These are phyloP conservation scores for Myopa testacea DNA, from an alignment of 2,888 invertebrate species.

Conservation along the genomic window DNA sequence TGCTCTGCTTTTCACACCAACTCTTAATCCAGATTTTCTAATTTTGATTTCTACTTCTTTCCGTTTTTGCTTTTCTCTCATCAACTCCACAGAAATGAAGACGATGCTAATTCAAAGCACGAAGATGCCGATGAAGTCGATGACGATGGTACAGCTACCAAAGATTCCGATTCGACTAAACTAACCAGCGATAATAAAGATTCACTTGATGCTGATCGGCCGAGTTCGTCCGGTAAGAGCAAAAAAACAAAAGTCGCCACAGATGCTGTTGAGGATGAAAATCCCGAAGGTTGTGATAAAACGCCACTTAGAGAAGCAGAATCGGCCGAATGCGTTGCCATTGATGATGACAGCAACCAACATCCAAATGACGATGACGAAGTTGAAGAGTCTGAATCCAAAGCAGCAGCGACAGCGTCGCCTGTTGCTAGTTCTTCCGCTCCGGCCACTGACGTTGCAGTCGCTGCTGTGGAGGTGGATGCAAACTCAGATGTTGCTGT, in stretches of 20 bases:
- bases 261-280: constrained; percentile 48
- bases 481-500: constrained; percentile 33
- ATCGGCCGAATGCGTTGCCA: constrained; percentile 27
- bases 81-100: constrained; percentile 62
- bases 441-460: constrained; percentile 42
- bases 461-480: constrained; percentile 47
- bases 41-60: neutral
- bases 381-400: constrained; percentile 36
- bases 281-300: constrained; percentile 43
- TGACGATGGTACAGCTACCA: constrained; percentile 68
- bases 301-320: constrained; percentile 21
- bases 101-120: constrained; percentile 68
- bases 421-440: constrained; percentile 49
- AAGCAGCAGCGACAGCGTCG: constrained; percentile 32
- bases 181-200: constrained; percentile 65
- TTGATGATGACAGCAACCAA: constrained; percentile 27
- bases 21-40: neutral
- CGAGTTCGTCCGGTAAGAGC: constrained; percentile 69
- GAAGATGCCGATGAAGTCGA: constrained; percentile 68
- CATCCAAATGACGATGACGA: constrained; percentile 28
- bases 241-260: constrained; percentile 47
- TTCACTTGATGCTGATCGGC: constrained; percentile 67
- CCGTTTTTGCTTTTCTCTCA: neutral
- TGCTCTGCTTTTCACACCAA: neutral
- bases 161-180: constrained; percentile 68